These are phyloP conservation scores for Rhyacophila evoluta DNA, from an alignment of 2,888 invertebrate genomes.

Conservation along the genomic window DNA sequence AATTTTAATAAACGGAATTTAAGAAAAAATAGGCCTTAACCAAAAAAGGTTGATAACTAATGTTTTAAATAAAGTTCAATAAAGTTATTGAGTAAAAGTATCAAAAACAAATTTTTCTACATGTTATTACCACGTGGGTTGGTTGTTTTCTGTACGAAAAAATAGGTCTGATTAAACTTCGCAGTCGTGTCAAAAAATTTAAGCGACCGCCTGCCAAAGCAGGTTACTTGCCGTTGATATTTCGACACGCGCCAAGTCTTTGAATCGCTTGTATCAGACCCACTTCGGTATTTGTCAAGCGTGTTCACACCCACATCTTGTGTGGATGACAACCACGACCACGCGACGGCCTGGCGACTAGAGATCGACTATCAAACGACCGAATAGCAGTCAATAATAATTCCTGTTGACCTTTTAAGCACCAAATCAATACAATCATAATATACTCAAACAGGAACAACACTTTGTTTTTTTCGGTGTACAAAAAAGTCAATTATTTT, in stretches of 20 bases:
- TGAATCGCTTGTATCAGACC: conserved; percentile 30
- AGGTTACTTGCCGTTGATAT: neutral
- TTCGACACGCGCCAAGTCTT: conserved; percentile 26
- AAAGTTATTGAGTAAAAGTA: no score
- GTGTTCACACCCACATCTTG: conserved; percentile 50
- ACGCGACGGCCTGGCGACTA: conserved; percentile 28
- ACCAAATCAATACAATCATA: neutral
- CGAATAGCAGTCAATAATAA: conserved; percentile 2
- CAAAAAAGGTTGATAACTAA: no score
- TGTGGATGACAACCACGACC: conserved; percentile 23
- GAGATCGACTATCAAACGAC: neutral
- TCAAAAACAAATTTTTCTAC: no score
- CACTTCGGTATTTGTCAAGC: conserved; percentile 50
- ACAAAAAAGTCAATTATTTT: no score
- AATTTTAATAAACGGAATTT: no score
- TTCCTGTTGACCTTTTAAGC: conserved; percentile 13
- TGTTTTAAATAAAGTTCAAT: no score
- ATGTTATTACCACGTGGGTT: no score
- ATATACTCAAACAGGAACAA: no score
- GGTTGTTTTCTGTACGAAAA: no score
- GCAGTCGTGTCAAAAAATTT: conserved; percentile 1
- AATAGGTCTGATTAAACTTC: no score
- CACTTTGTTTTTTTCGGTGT: no score
- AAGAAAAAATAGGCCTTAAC: no score
- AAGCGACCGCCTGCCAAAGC: neutral